Conservation (phyloP, 2,113 vertebrate species). For the Ibidorhyncha struthersii region DNA sequence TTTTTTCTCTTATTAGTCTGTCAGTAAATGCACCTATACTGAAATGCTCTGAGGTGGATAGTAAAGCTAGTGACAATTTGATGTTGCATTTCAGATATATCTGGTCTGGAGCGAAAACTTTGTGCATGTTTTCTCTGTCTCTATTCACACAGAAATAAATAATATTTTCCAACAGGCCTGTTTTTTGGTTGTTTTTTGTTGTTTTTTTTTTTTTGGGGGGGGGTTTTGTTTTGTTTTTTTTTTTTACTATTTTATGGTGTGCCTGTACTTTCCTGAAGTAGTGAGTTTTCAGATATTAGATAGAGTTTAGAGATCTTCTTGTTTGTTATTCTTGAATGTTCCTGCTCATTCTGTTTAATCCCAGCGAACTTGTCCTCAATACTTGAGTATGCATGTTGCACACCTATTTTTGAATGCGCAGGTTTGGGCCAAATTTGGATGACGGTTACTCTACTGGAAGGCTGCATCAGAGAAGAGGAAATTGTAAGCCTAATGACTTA, state of each 20-base stretch:
- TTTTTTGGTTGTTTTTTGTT: no score
- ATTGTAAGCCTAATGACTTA: not conserved
- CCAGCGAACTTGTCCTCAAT: not conserved
- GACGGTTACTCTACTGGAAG: not conserved
- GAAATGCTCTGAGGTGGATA: not conserved
- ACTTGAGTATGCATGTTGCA: not conserved
- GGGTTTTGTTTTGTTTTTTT: not conserved
- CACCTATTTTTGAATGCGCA: not conserved
- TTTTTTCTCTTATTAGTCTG: not conserved
- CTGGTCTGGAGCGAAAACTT: not conserved
- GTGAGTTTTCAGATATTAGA: not conserved
- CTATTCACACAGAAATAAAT: not conserved
- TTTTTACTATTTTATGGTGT: not conserved
- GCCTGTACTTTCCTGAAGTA: not conserved
- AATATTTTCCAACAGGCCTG: not conserved
- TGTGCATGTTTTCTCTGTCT: not conserved
- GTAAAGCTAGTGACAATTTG: not conserved
- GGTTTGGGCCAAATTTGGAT: not conserved
- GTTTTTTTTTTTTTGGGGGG: not conserved
- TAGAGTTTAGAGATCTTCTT: not conserved
- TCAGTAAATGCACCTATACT: not conserved
- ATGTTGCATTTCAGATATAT: not conserved
- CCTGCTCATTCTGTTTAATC: not conserved
- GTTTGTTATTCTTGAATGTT: not conserved
- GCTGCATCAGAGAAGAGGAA: not conserved